Evolutionary conservation across 2,113 vertebrate species (phyloP).

Genomic region (Syrrhaptes paradoxus): DNA sequence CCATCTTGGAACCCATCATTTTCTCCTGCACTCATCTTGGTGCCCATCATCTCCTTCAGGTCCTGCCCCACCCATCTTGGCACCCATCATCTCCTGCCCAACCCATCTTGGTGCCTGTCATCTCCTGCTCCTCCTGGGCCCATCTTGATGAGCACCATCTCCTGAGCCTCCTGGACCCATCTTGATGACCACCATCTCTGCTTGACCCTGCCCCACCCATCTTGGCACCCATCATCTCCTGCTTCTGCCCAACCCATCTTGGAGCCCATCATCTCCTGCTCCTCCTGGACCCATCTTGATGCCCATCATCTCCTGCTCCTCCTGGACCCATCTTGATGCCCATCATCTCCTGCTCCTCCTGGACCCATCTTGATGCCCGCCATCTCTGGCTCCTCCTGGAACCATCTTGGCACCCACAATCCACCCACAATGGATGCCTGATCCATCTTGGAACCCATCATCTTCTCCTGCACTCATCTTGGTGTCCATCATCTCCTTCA

Average conservation of each 20-base stretch:
- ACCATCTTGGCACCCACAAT: not conserved
- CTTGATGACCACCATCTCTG: too few species aligned
- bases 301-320: not conserved
- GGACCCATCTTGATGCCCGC: too few species aligned
- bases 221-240: not conserved
- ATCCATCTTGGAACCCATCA: not conserved
- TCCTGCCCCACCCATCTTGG: not conserved
- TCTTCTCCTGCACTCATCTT: not conserved
- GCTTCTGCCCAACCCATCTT: not conserved
- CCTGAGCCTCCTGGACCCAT: too few species aligned
- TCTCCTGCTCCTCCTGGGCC: too few species aligned
- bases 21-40: not conserved
- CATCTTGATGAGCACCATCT: too few species aligned
- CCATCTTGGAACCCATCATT: not conserved
- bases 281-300: not conserved
- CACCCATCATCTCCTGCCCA: too few species aligned
- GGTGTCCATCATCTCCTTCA: not conserved
- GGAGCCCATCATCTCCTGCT: not conserved
- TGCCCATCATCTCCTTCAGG: too few species aligned
- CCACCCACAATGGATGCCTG: too few species aligned
- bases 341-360: not conserved
- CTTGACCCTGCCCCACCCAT: too few species aligned
- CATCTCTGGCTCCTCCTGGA: not conserved
- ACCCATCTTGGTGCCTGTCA: not conserved
- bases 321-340: too few species aligned